Percentiles rank a stretch among this genome's conserved stretches.
phyloP scores from a whole-genome alignment of 92 coral and sea anemone genomes.

The Epizoanthus stellaris region DNA sequence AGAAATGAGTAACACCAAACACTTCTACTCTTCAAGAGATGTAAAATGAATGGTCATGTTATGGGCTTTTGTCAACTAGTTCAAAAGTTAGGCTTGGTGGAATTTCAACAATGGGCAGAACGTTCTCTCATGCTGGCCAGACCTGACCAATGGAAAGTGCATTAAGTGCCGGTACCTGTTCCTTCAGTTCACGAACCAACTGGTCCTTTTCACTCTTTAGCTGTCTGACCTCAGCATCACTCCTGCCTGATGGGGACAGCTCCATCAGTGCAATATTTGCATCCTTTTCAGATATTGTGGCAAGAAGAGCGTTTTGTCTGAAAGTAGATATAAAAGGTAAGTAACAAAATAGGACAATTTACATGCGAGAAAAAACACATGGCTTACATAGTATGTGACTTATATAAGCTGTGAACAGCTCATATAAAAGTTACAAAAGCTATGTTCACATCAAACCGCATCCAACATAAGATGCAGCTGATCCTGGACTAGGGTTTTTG shows the following conservation, averaged over 20 bases:
- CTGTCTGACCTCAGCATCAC: constrained; percentile 89
- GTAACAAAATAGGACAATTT: neutral
- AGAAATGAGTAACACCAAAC: too few species aligned
- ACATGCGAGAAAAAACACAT: neutral
- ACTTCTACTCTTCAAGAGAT: too few species aligned
- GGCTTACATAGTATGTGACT: neutral
- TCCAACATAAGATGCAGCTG: too few species aligned
- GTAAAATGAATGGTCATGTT: too few species aligned
- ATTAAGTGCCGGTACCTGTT: constrained; percentile 67
- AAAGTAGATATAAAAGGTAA: constrained; percentile 23
- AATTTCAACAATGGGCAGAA: neutral
- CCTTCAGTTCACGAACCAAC: constrained; percentile 90
- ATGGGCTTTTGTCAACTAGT: too few species aligned
- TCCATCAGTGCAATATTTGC: constrained; percentile 96
- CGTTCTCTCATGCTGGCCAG: too few species aligned
- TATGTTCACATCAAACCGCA: neutral
- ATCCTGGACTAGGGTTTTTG: too few species aligned
- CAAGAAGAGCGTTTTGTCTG: constrained; percentile 97
- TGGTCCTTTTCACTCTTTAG: constrained; percentile 96
- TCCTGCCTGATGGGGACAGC: constrained; percentile 86
- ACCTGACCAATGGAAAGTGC: neutral
- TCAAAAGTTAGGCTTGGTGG: too few species aligned
- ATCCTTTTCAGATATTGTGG: constrained; percentile 97
- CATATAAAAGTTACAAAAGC: too few species aligned
- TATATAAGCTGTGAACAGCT: too few species aligned